Base-by-base conservation (phyloP, 2,113 vertebrate genomes). In the Myrmecophaga tridactyla region DNA sequence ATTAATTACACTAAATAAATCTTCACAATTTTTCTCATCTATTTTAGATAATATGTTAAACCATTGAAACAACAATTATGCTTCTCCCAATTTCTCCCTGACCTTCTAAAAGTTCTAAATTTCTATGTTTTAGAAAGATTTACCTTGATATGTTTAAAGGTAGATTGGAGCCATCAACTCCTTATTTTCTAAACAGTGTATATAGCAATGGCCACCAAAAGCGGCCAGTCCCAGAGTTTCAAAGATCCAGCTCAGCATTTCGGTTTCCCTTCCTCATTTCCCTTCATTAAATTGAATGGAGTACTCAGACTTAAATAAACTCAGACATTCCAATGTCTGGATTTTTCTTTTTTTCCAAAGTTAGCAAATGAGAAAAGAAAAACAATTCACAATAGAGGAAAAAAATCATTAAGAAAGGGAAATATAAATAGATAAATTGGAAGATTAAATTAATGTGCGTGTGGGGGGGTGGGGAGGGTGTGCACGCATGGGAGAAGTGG, bases 251-350 rank as follows among this genome's bases (percentile, higher is more conserved):
- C 72, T 95, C 96, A 96, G 95, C 92, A 95, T 85, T 97, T 94
- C 92, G 51, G 96, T 94, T 92, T 95, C 95, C 62, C 73, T 75
- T 94, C 94, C 94, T 90, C 92, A 56, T 94, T 96, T 96, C 92
- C 92, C 76, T 96, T 97, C 96, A 96, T 97, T 97, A 97, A 97
- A 96, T 75, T 97, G 91, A 97, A 97, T 87, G 94, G 89, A 96
- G 89, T 94, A 94, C 95, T 92, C 92, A 97, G 96, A 96, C 96
- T 97, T 98, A 97, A 97, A 97, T 97, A 97, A 98, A 98, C 97
- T 97, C 96, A 97, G 96, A 98, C 97, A 97, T 97, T 98, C 97
- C 97, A 97, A 96, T 96, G 97, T 97, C 97, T 97, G 97, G 95
- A 96, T 94, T 97, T 97, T 97, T 96, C 94, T 96, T 92, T 95